Evolutionary conservation across 2,113 vertebrate species (phyloP).

Genomic region (Odobenus rosmarus): DNA sequence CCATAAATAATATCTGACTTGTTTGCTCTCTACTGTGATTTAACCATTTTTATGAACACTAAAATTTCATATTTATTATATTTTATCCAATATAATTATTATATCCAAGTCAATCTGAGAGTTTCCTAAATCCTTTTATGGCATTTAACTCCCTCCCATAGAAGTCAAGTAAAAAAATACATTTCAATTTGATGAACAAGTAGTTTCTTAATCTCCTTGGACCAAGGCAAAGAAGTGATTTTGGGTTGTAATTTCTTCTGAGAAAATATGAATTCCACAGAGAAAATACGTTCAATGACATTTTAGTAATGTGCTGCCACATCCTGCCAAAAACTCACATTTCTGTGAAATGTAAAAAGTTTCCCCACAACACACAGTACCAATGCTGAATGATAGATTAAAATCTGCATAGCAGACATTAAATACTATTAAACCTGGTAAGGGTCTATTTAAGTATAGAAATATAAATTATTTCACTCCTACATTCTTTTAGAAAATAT

Average conservation of each 20-base stretch:
- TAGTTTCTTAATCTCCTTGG: slow-evolving; percentile 59
- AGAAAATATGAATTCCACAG: slow-evolving; percentile 67
- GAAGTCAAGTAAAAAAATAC: slow-evolving; percentile 27
- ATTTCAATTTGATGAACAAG: slow-evolving; percentile 45
- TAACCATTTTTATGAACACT: neutral
- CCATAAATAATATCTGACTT: neutral
- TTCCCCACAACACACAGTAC: neutral
- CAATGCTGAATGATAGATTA: slow-evolving; percentile 26
- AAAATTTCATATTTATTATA: neutral
- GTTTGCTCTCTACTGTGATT: neutral
- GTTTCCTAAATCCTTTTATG: neutral
- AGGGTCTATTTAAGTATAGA: slow-evolving; percentile 28
- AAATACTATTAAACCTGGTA: slow-evolving; percentile 21
- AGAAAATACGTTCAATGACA: slow-evolving; percentile 69
- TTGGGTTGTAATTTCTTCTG: slow-evolving; percentile 58
- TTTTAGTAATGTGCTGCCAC: slow-evolving; percentile 46
- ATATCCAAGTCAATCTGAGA: neutral
- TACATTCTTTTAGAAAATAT: neutral
- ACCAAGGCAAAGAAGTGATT: slow-evolving; percentile 43
- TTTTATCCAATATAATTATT: neutral
- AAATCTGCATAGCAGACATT: slow-evolving; percentile 5
- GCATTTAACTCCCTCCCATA: neutral
- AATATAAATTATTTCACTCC: neutral
- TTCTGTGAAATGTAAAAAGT: slow-evolving; percentile 50
- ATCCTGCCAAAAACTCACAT: slow-evolving; percentile 57